Conservation (phyloP, 2,113 vertebrate genomes). For the Bothrops jararaca region DNA sequence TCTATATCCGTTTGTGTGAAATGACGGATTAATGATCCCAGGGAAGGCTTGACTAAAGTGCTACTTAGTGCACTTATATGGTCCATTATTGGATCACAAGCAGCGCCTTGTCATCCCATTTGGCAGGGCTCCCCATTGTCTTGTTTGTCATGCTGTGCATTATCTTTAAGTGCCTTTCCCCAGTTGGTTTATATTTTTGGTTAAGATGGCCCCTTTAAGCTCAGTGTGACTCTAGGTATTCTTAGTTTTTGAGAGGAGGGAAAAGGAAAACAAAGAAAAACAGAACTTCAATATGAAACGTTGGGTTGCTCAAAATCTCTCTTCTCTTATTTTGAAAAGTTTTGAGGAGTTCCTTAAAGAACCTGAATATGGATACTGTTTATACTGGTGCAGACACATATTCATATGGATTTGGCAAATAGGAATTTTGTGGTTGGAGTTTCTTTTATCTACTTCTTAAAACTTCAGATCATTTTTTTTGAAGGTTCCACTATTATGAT, state of each 20-base stretch:
- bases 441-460: background rate
- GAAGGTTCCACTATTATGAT: background rate
- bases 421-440: background rate
- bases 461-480: background rate
- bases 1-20: background rate
- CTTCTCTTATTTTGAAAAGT: background rate
- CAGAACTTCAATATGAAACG: background rate
- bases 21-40: background rate
- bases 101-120: background rate
- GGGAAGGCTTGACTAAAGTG: background rate
- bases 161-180: background rate
- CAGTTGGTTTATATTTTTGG: background rate
- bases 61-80: background rate
- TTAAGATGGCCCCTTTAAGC: background rate
- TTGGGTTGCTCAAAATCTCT: background rate
- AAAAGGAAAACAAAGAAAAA: background rate
- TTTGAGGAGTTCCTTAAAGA: background rate
- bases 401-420: background rate
- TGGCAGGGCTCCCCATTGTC: background rate
- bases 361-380: background rate
- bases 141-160: background rate
- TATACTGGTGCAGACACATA: background rate
- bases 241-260: background rate
- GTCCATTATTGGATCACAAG: background rate
- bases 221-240: background rate